Percentiles rank a stretch among this genome's conserved stretches.
These are phyloP conservation scores for Strigamia maritima DNA, from an alignment of 2,888 invertebrate species.

Conservation along the genomic window DNA sequence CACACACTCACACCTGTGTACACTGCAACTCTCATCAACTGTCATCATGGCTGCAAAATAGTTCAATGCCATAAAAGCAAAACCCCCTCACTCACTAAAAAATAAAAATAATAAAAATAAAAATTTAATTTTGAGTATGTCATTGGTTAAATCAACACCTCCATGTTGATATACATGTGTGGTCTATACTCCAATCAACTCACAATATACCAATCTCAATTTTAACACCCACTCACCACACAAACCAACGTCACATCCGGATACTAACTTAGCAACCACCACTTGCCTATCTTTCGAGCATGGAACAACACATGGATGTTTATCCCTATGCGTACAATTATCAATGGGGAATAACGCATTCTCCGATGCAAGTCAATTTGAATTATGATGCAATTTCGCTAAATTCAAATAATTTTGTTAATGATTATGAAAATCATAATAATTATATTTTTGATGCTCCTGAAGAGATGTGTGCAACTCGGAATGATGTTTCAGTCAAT, in stretches of 20 bases:
- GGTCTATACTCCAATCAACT: not conserved
- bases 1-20: not conserved
- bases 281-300: not conserved
- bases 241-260: constrained; percentile 13
- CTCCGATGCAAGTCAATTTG: not conserved
- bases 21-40: not conserved
- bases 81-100: too few species aligned
- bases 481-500: not conserved
- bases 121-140: not conserved
- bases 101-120: not conserved
- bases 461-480: not conserved
- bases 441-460: not conserved
- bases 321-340: not conserved
- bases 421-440: not conserved
- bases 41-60: not conserved
- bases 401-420: not conserved
- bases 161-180: not conserved
- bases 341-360: not conserved
- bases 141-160: not conserved
- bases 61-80: not conserved
- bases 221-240: not conserved
- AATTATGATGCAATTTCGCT: not conserved
- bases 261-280: not conserved
- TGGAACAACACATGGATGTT: constrained; percentile 5
- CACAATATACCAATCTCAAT: not conserved